phyloP scores from a whole-genome alignment of 1,140 invertebrate species.

The Heliconius himera region DNA sequence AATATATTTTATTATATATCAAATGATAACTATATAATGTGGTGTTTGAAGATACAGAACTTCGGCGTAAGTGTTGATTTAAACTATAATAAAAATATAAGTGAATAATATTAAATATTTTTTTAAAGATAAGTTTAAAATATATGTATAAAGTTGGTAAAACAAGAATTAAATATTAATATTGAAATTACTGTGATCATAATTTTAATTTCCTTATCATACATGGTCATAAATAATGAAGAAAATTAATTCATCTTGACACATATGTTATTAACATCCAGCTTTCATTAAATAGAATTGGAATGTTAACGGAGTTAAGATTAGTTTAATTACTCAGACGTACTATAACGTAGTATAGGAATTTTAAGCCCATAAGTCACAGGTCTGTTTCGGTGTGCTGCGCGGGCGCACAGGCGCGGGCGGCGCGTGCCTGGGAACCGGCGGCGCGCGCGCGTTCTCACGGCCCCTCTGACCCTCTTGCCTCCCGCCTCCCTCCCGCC shows the following conservation, averaged over 20 bases:
- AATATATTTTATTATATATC: no score
- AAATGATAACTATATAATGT: no score
- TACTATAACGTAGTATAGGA: constrained; percentile 1
- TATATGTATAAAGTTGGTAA: no score
- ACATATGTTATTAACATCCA: not conserved
- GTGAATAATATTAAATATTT: no score
- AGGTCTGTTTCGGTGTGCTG: constrained; percentile 16
- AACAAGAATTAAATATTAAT: not conserved
- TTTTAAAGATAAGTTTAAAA: no score
- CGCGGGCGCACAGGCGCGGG: constrained; percentile 54
- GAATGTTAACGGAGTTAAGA: not conserved
- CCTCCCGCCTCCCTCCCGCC: constrained; percentile 36
- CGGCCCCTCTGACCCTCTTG: constrained; percentile 64
- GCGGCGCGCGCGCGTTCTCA: constrained; percentile 76
- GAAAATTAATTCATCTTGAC: not conserved
- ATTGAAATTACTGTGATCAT: not conserved
- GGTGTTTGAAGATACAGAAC: no score
- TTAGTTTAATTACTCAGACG: not conserved
- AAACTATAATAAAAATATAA: no score
- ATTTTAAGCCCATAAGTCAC: constrained; percentile 27
- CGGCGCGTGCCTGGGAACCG: constrained; percentile 76
- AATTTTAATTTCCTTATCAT: not conserved
- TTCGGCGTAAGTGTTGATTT: no score
- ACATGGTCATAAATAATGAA: not conserved
- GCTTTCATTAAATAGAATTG: not conserved